Percentiles rank a stretch among this genome's conserved stretches.
These are phyloP conservation scores for Rhyacophila evoluta DNA, from an alignment of 2,888 invertebrate genomes.

Conservation along the genomic window DNA sequence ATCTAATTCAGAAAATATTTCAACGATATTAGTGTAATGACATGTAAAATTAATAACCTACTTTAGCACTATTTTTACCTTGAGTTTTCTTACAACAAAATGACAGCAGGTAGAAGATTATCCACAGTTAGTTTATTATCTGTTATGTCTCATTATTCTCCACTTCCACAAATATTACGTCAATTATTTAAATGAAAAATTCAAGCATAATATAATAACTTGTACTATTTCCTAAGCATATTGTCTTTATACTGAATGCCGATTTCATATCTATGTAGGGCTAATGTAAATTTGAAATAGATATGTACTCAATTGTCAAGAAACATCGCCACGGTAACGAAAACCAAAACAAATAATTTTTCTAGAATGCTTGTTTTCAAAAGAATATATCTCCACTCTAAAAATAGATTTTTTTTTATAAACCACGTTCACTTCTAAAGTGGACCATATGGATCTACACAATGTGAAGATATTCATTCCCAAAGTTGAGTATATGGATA, in stretches of 20 bases:
- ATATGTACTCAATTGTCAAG: not conserved
- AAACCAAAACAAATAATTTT: conserved; percentile 6
- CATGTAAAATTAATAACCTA: no score
- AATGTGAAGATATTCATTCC: no score
- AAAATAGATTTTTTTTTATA: not conserved
- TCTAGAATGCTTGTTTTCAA: not conserved
- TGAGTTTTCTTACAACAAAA: not conserved
- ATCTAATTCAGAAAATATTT: no score
- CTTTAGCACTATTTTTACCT: not conserved
- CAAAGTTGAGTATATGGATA: no score
- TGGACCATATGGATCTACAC: no score
- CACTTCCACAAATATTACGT: not conserved
- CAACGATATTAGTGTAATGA: no score
- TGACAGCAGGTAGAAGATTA: not conserved
- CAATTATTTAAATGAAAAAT: not conserved
- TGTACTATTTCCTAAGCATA: not conserved
- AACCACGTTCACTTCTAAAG: no score
- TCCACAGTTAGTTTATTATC: not conserved
- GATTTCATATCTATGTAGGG: not conserved
- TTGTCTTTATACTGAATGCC: not conserved
- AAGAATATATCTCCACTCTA: not conserved
- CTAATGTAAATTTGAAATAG: not conserved
- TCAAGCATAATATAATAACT: not conserved
- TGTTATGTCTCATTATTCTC: not conserved
- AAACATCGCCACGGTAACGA: not conserved